phyloP scores from a whole-genome alignment of 2,113 vertebrate genomes.

The Ibidorhyncha struthersii region DNA sequence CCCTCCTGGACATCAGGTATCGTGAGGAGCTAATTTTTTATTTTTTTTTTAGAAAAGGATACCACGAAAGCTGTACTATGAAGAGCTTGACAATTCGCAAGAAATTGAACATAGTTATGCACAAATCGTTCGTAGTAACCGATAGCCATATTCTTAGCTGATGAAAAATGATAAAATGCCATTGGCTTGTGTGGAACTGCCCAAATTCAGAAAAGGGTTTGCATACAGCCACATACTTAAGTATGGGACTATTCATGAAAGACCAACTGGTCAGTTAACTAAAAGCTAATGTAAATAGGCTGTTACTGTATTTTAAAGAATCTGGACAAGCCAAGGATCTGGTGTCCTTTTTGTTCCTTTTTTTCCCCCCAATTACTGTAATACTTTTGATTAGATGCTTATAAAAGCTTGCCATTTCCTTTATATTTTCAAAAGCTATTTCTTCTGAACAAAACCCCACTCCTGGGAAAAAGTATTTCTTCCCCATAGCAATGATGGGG shows the following conservation, averaged over 20 bases:
- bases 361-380: not conserved
- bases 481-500: conserved; percentile 48
- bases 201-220: not conserved
- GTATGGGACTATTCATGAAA: not conserved
- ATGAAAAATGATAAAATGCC: not conserved
- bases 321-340: not conserved
- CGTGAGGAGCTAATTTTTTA: not conserved
- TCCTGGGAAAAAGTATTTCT: not conserved
- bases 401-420: not conserved
- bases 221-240: not conserved
- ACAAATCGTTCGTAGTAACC: not conserved
- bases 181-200: not conserved
- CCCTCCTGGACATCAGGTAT: not conserved
- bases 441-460: not conserved
- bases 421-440: not conserved
- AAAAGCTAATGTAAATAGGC: not conserved
- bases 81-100: not conserved
- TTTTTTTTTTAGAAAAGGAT: not conserved
- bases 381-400: not conserved
- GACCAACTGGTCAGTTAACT: not conserved
- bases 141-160: not conserved
- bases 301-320: not conserved
- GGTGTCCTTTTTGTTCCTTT: not conserved
- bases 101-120: not conserved
- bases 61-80: not conserved